Evolutionary conservation across 2,797 vertebrate genomes (phyloP).

Genomic region (Huso huso): DNA sequence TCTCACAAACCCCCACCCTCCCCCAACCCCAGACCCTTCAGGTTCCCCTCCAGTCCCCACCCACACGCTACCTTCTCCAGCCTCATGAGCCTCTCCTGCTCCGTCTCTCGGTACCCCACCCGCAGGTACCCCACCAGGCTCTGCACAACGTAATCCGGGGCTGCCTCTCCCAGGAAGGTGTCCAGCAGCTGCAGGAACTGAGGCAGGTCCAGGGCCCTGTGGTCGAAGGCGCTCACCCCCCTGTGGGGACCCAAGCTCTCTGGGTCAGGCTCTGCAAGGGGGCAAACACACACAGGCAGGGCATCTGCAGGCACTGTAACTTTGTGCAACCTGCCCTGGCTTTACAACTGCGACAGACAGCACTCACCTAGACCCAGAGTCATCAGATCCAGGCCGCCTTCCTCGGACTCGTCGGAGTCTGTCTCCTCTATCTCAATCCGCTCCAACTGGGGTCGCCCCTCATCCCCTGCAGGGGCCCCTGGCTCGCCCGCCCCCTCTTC

Average conservation of each 20-base stretch:
- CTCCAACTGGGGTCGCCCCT: background rate
- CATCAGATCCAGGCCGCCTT: background rate
- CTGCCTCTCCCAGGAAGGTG: slow-evolving; percentile 47
- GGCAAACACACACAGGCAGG: background rate
- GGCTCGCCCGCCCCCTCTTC: background rate
- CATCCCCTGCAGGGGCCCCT: background rate
- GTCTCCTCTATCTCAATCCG: background rate
- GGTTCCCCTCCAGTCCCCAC: background rate
- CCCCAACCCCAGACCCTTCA: background rate
- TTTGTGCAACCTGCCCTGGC: background rate
- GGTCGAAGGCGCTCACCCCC: slow-evolving; percentile 37
- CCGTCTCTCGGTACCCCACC: slow-evolving; percentile 49
- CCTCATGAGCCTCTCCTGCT: slow-evolving; percentile 45
- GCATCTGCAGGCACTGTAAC: background rate
- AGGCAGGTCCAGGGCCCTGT: slow-evolving; percentile 35
- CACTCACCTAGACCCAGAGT: background rate
- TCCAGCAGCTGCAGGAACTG: slow-evolving; percentile 63
- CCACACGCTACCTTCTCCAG: slow-evolving; percentile 41
- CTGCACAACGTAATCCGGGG: slow-evolving; percentile 34
- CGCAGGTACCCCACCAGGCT: slow-evolving; percentile 44
- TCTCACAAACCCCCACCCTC: too few species aligned
- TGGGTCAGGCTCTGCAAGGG: background rate
- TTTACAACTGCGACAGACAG: too few species aligned
- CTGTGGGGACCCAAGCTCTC: background rate
- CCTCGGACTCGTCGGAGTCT: background rate